These are phyloP conservation scores for Carlito syrichta DNA, from an alignment of 2,113 vertebrate genomes.

Conservation along the genomic window DNA sequence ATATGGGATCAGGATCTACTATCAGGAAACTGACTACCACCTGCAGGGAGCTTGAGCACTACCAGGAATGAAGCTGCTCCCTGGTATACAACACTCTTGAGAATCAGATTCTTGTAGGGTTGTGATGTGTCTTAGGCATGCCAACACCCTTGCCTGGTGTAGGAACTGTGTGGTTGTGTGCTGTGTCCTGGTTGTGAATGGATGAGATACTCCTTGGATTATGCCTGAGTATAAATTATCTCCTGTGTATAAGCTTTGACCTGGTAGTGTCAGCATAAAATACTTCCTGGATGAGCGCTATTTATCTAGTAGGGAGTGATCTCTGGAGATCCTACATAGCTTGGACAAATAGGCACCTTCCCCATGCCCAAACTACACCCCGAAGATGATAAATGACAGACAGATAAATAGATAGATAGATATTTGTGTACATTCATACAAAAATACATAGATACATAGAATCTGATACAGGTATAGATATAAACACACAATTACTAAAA, in stretches of 20 bases:
- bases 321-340: neutral
- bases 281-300: neutral
- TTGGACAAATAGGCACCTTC: neutral
- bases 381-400: too few species aligned
- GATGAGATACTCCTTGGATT: neutral
- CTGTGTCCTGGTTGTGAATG: neutral
- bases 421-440: too few species aligned
- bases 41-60: neutral
- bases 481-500: neutral
- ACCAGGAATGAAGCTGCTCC: neutral
- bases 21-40: fast-evolving
- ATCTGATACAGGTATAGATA: too few species aligned
- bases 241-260: neutral
- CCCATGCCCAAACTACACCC: neutral
- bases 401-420: too few species aligned
- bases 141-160: fast-evolving
- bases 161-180: neutral
- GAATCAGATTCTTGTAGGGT: too few species aligned
- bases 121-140: neutral
- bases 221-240: neutral
- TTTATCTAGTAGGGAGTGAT: neutral
- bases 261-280: too few species aligned
- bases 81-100: neutral
- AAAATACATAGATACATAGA: too few species aligned
- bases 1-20: fast-evolving